Evolutionary conservation across 1,140 invertebrate genomes (phyloP), one percentile per base, ranked within the genome.

Genomic region (Cyclina sinensis): DNA sequence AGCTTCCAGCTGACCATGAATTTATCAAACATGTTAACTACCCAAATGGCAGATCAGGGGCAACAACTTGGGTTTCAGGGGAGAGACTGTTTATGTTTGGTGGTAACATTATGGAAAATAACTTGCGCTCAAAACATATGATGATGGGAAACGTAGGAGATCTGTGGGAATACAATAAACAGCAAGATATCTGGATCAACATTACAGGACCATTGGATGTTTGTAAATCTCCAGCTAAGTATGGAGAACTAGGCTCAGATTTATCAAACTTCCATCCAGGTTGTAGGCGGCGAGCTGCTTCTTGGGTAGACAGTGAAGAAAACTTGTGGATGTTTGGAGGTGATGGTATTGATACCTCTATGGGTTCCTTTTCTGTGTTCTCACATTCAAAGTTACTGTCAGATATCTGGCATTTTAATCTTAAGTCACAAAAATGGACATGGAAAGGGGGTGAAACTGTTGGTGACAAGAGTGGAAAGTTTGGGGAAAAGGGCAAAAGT

Each of bases 271-370:
- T 62, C 48, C 3, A 68, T 0, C 92, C 92, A 21, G 90, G 91
- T 14, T 88, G 92, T 62, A 89, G 92, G 30, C 27, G 88, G 14
- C 65, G 88, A 30, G 81, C 88, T 32, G 89, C 90, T 4, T 57
- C 89, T 3, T 93, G 91, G 91, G 79, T 80, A 68, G 91, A 93
- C 57, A 27, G 57, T 21, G 35, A 81, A 0, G 86, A 82, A 4
- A 79, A 89, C 24, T 68, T 93, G n/a, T 93, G 92, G 92, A 78
- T 93, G 82, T 92, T 92, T 89, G 92, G 92, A 11, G 92, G 92
- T 7, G 91, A 91, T 32, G 91, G 92, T 11, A 83, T 81, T 24
- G 91, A 91, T 65, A 37, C 35, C 11, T 73, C 62, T 27, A 37
- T 27, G 14, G 39, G 43, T 2, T 76, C 65, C 4, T 24, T 86